phyloP scores from a whole-genome alignment of 2,113 vertebrate genomes.

The Perccottus glenii region DNA sequence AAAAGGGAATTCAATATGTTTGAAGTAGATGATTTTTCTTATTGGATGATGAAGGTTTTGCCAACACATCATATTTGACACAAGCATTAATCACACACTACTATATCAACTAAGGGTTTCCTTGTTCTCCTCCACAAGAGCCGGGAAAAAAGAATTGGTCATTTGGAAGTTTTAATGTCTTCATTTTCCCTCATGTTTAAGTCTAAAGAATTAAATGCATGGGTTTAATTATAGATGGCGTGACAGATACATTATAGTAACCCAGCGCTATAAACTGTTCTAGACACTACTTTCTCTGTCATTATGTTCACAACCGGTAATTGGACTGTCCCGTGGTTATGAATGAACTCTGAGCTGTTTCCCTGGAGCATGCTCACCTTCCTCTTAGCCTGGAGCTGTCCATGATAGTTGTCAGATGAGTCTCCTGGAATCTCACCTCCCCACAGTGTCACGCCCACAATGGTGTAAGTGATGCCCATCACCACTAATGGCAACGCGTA shows the following conservation, averaged over 20 bases:
- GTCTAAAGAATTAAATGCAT: background rate
- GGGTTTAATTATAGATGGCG: background rate
- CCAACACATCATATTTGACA: background rate
- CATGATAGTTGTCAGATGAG: constrained; percentile 92
- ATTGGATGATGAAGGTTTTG: constrained; percentile 11
- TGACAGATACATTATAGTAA: constrained; percentile 9
- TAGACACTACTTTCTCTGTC: background rate
- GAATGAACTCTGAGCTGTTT: background rate
- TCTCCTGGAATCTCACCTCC: constrained; percentile 96
- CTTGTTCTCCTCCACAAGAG: background rate
- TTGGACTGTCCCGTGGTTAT: background rate
- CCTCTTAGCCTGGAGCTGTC: constrained; percentile 94
- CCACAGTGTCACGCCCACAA: constrained; percentile 95
- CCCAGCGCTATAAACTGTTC: background rate
- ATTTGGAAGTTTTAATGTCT: background rate
- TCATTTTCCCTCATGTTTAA: background rate
- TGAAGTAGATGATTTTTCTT: too few species aligned
- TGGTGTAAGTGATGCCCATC: constrained; percentile 95
- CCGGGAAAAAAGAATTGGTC: background rate
- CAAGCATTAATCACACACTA: too few species aligned
- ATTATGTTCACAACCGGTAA: constrained; percentile 6
- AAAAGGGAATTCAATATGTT: too few species aligned
- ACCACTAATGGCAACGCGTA: constrained; percentile 92
- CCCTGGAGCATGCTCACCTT: constrained; percentile 82
- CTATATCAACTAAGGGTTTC: too few species aligned